Evolutionary conservation across 2,113 vertebrate species (phyloP), one percentile per base, ranked within the genome.

Genomic region (Saccopteryx bilineata): DNA sequence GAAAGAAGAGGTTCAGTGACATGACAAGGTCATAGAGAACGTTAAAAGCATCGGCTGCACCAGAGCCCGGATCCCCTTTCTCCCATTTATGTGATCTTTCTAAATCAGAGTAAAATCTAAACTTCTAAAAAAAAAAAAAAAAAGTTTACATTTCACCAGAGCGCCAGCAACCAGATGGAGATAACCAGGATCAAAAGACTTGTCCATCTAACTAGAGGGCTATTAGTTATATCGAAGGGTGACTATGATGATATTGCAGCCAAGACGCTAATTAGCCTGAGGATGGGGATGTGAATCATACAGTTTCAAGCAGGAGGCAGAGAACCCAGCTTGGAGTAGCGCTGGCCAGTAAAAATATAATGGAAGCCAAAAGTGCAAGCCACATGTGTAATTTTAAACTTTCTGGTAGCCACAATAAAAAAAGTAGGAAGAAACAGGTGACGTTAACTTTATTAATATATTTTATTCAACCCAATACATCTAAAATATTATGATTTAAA

Each of bases 401-500:
- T 92, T 95, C 72, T 95, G 82, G 28, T 72, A 72, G 46, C 46
- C 78, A 74, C 21, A 63, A 65, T 94, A 69, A 85, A 92, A 93
- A 94, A 65, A 23, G 48, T 33, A 92, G 96, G 54, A n/a, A 92
- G 52, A 91, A 92, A 39, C 12, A 87, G 81, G 31, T 79, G 76
- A 79, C 19, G 78, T 63, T 95, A 78, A 92, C 76, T 95, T 94
- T 79, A 94, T 54, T 80, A 46, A 84, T 23, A 56, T 33, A 87
- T 80, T 87, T 93, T 52, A 68, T 71, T 88, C 82, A 88, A 58
- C 21, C 74, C 50, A 56, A 31, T 89, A 31, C n/a, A 26, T 86
- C 26, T 84, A 71, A 58, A 82, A 72, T 80, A 66, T 56, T 84
- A 95, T 76, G 56, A 79, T 75, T 90, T 72, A 21, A 78, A 90